Conservation (phyloP, 2,797 vertebrate species). For the Chromis chromis region DNA sequence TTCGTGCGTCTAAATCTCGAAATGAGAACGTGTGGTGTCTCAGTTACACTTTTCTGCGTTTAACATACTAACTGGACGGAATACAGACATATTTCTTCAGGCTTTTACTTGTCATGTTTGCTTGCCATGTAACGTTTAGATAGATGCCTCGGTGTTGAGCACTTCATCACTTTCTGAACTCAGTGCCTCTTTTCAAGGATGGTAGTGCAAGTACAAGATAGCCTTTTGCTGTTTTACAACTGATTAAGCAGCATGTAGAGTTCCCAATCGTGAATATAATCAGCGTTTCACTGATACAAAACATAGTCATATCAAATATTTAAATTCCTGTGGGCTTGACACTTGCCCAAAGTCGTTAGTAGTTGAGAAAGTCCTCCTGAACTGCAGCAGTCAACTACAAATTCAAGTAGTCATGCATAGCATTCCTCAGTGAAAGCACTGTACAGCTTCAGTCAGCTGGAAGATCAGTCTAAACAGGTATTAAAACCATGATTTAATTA, state of each 20-base stretch:
- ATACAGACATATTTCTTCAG: background rate
- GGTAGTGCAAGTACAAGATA: constrained; percentile 38
- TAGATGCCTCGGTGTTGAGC: background rate
- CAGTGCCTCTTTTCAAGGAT: constrained; percentile 16
- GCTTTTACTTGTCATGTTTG: constrained; percentile 7
- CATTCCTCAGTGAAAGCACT: constrained; percentile 75
- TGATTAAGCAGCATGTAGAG: background rate
- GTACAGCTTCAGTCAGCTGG: constrained; percentile 67
- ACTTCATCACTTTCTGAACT: background rate
- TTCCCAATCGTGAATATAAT: background rate
- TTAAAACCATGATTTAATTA: constrained; percentile 35
- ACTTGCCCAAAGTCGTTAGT: background rate
- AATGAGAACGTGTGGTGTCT: background rate
- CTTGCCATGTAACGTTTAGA: constrained; percentile 7
- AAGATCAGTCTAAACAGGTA: constrained; percentile 55
- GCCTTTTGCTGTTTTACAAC: background rate
- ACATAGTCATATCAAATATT: background rate
- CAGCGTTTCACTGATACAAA: background rate
- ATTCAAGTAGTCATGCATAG: constrained; percentile 81
- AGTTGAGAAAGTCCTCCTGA: constrained; percentile 25
- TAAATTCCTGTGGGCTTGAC: background rate
- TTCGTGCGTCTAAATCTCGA: background rate
- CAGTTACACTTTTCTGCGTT: background rate
- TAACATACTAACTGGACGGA: background rate
- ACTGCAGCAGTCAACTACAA: constrained; percentile 47